Conservation (phyloP, 2,113 vertebrate species). For the Chamaetylas fuelleborni region DNA sequence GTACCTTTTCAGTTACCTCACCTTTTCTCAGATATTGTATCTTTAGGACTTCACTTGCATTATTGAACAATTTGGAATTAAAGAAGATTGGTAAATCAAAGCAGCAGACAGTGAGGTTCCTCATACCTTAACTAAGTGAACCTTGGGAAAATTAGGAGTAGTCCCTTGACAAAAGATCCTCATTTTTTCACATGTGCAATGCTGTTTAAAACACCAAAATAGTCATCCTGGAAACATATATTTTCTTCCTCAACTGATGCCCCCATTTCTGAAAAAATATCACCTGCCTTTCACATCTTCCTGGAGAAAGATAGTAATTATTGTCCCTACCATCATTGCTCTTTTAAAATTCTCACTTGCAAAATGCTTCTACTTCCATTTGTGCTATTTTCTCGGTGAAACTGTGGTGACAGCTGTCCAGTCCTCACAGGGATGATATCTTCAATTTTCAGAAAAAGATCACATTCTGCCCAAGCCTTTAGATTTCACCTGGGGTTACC, state of each 20-base stretch:
- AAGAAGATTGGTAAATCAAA: neutral
- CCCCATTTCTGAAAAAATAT: neutral
- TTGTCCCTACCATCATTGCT: neutral
- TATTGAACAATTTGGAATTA: neutral
- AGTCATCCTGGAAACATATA: neutral
- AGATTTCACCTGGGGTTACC: neutral
- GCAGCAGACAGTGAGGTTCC: neutral
- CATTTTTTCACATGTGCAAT: neutral
- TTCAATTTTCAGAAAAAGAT: neutral
- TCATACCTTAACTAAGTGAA: neutral
- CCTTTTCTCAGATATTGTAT: neutral
- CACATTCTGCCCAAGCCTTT: neutral
- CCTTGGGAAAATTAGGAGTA: neutral
- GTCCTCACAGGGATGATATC: neutral
- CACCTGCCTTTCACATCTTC: neutral
- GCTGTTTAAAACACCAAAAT: neutral
- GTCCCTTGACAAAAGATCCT: neutral
- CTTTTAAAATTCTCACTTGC: neutral
- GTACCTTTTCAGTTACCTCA: neutral
- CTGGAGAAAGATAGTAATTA: neutral
- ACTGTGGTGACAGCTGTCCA: neutral
- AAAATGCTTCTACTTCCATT: neutral
- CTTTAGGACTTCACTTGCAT: neutral
- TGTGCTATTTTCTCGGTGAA: neutral
- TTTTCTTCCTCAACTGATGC: neutral